Evolutionary conservation across 2,797 vertebrate genomes (phyloP).

Genomic region (Coregonus ussuriensis): DNA sequence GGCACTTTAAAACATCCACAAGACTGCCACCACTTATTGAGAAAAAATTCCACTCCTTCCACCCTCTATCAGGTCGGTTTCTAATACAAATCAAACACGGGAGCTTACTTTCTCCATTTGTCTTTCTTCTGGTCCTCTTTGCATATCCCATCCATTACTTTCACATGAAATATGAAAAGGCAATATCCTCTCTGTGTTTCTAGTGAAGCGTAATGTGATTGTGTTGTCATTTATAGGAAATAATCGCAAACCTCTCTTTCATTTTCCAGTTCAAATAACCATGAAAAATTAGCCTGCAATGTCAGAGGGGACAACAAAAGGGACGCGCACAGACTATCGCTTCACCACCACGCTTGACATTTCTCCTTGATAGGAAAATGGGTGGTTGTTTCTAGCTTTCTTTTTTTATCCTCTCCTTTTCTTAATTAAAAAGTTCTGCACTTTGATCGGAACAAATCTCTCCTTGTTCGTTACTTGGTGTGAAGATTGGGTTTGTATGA

Average conservation of each 20-base stretch:
- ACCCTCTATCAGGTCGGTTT: slow-evolving; percentile 73
- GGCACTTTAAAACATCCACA: slow-evolving; percentile 74
- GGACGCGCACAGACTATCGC: slow-evolving; percentile 77
- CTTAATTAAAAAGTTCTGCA: slow-evolving; percentile 81
- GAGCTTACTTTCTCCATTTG: slow-evolving; percentile 77
- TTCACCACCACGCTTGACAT: slow-evolving; percentile 81
- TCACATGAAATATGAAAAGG: slow-evolving; percentile 93
- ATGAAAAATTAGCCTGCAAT: slow-evolving; percentile 99
- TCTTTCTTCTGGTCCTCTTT: slow-evolving; percentile 81
- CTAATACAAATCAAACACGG: slow-evolving; percentile 83
- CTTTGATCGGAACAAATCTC: slow-evolving; percentile 74
- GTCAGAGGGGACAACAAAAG: slow-evolving; percentile 91
- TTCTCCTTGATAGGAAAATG: slow-evolving; percentile 84
- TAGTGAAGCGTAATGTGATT: slow-evolving; percentile 95
- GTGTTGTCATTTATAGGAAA: slow-evolving; percentile 99
- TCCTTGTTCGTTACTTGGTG: slow-evolving; percentile 40
- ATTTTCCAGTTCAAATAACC: slow-evolving; percentile 99
- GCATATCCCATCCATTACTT: slow-evolving; percentile 85
- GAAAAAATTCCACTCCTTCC: slow-evolving; percentile 47
- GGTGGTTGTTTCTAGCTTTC: slow-evolving; percentile 75
- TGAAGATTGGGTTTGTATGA: slow-evolving; percentile 3
- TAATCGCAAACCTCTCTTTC: slow-evolving; percentile 93
- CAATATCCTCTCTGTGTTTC: slow-evolving; percentile 90
- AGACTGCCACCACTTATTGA: slow-evolving; percentile 73
- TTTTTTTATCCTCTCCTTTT: slow-evolving; percentile 62